Evolutionary conservation across 2,113 vertebrate species (phyloP), one percentile per base, ranked within the genome.

Genomic region (Rhinogobius similis): DNA sequence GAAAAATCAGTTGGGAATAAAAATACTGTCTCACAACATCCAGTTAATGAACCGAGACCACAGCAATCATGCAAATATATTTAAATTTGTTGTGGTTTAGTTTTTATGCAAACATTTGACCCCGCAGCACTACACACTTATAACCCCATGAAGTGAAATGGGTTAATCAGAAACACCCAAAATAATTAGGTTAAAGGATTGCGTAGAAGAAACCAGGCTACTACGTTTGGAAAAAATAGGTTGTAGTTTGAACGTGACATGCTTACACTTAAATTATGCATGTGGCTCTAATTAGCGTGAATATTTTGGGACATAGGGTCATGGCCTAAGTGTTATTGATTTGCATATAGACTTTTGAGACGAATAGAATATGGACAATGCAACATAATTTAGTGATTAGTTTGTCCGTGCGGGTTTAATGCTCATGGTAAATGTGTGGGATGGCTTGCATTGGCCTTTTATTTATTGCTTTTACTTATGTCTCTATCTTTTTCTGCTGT

Each of bases 111-210:
- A 61, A 61, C 58, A 61, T 61, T 61, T 61, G 58, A 61, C 58
- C 58, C 53, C 18, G 20, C 58, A 24, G 62, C 38, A 43, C 20
- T 27, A n/a, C 21, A 38, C 62, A 63, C 36, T 41, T 26, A n/a
- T 1, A 13, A 41, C n/a, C 36, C 32, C 58, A 68, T 36, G 3
- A 52, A 65, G 76, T 26, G 67, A 56, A 65, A 53, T 62, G 13
- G 11, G 46, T 65, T 73, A 56, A 73, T 82, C 62, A 68, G 53
- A 68, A 72, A 76, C 39, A 66, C 20, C 69, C n/a, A 65, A 58
- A 50, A 59, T 82, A 78, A 86, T 75, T 83, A 78, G 70, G 52
- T 38, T 36, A n/a, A 75, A 82, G 81, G 73, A 79, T 48, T 0
- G 71, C 62, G 62, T 75, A 48, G 70, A 61, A 76, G 74, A 74